phyloP scores from a whole-genome alignment of 2,888 invertebrate genomes.

The Eurytoma adleriae region DNA sequence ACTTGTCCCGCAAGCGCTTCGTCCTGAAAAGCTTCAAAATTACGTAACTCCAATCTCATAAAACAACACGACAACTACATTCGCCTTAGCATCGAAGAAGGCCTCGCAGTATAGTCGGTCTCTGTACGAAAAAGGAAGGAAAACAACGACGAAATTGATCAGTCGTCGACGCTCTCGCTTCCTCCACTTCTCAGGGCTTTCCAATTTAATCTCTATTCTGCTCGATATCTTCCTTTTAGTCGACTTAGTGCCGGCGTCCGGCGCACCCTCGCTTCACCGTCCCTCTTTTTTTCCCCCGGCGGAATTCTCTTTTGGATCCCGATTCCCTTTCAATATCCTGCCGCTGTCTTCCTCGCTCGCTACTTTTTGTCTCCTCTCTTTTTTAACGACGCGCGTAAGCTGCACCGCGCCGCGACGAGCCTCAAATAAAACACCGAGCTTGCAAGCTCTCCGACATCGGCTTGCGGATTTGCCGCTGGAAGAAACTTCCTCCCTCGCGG shows the following conservation, averaged over 20 bases:
- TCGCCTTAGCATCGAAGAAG: not conserved
- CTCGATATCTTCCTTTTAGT: conserved; percentile 25
- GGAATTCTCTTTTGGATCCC: not conserved
- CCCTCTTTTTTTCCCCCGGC: not conserved
- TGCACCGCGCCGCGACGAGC: too few relatives aligned
- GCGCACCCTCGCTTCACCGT: not conserved
- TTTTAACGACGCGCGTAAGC: too few relatives aligned
- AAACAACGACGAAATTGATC: conserved; percentile 25
- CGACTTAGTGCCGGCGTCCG: not conserved
- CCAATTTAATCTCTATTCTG: conserved; percentile 49
- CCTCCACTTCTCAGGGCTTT: conserved; percentile 19
- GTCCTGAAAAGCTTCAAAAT: not conserved
- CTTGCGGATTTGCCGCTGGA: too few relatives aligned
- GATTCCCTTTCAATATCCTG: not conserved
- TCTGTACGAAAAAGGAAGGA: not conserved
- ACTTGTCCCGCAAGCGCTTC: not conserved
- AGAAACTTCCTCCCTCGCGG: too few relatives aligned
- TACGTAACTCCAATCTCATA: not conserved
- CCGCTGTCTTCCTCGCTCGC: not conserved
- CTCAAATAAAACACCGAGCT: too few relatives aligned
- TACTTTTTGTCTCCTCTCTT: not conserved
- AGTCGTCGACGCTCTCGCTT: conserved; percentile 6
- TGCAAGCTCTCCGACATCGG: too few relatives aligned
- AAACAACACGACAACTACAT: conserved; percentile 27
- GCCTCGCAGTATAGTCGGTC: not conserved